Evolutionary conservation across 2,888 invertebrate species (phyloP).

Genomic region (Stenichneumon culpator): DNA sequence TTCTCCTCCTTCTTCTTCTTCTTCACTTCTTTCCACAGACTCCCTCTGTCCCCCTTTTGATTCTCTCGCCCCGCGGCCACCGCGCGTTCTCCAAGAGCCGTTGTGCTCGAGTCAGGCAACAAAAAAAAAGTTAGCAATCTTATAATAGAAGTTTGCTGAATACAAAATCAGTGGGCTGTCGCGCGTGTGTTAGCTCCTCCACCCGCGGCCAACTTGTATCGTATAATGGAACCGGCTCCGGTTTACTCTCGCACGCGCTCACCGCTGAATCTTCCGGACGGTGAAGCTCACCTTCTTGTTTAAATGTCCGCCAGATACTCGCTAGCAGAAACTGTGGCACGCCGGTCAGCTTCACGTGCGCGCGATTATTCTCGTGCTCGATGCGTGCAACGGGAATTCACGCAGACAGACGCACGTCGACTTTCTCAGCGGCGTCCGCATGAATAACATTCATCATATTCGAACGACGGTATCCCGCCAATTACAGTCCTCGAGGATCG

Average conservation of each 20-base stretch:
- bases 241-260: slow-evolving; percentile 55
- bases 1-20: slow-evolving; percentile 34
- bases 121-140: slow-evolving; percentile 79
- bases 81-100: slow-evolving; percentile 36
- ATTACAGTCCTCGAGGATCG: neutral
- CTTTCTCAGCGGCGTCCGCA: neutral
- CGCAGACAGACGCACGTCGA: neutral
- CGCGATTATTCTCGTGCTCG: neutral
- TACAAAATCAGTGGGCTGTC: slow-evolving; percentile 79
- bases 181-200: slow-evolving; percentile 47
- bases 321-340: neutral
- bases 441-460: slow-evolving; percentile 4
- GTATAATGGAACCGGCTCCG: slow-evolving; percentile 74
- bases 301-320: neutral
- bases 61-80: slow-evolving; percentile 65
- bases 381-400: neutral
- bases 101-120: slow-evolving; percentile 65
- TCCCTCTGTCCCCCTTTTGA: slow-evolving; percentile 50
- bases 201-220: slow-evolving; percentile 74
- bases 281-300: slow-evolving; percentile 1
- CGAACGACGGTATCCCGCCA: neutral
- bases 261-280: neutral
- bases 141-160: slow-evolving; percentile 81
- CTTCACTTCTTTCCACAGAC: slow-evolving; percentile 31
- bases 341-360: neutral